Base-by-base conservation (phyloP, 1,140 invertebrate genomes). In the Sycophaga agraensis region DNA sequence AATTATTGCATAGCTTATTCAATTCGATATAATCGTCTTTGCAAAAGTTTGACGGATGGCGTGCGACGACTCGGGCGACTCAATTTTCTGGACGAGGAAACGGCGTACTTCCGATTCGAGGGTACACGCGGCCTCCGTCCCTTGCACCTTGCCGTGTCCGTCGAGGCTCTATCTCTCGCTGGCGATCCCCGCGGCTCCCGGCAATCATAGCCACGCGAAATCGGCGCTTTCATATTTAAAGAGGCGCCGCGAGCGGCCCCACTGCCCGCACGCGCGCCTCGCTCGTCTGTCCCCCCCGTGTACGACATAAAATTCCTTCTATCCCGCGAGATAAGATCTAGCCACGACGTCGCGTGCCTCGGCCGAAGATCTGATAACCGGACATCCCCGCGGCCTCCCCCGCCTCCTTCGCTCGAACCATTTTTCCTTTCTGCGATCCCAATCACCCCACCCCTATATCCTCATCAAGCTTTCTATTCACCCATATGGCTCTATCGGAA, bases 241-340 rank as follows among this genome's bases (percentile, higher is more conserved):
- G 34, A 49, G 49, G 48, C 35, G 21, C n/a, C 8, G 22, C 22
- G 37, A 39, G 64, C 39, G 61, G 53, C 24, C 19, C 8, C 16
- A 22, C 28, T 14, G 16, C 17, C 0, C 24, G 8, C 66, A 66
- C 70, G 65, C 66, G 50, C 67, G 59, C 61, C n/a, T n/a, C n/a
- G n/a, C n/a, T 37, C 63, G 59, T 63, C n/a, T 71, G 75, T 76
- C 74, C n/a, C n/a, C n/a, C n/a, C 75, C 76, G 77, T 78, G 76
- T 74, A 76, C 70, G 76, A 73, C 74, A 78, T 76, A 75, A 79
- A 76, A 74, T 80, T 79, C 70, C 75, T 79, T 78, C 75, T 70
- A 77, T 76, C 70, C 71, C 40, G 48, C 46, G 40, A 61, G 77
- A 81, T 80, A 79, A 68, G 66, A 78, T 78, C 76, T 65, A 58